Base-by-base conservation (phyloP, 2,113 vertebrate genomes). In the Aythya baeri region DNA sequence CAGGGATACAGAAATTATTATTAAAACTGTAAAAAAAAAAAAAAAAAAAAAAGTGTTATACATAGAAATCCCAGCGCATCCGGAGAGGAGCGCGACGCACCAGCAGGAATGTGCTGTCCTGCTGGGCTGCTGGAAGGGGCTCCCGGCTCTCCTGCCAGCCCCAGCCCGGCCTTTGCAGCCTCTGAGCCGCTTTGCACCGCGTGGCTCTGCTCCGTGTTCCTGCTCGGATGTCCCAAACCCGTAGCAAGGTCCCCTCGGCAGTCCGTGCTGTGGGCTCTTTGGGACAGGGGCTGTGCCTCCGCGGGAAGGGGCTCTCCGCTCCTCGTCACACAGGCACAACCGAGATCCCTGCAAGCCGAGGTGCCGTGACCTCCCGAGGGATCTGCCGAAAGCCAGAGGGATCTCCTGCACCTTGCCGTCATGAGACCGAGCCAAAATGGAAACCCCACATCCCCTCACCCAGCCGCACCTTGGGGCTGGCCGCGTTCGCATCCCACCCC, bases 381-480 rank as follows among this genome's bases (percentile, higher is more conserved):
- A 34, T 61, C 38, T 0, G 34, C 38, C 36, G 2, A 67, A 58
- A 72, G 62, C 83, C 2, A 41, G 41, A 41, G 41, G 41, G 41
- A 20, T 34, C 27, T 46, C 68, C 71, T 25, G 50, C 7, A 7
- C 2, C 52, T 68, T 10, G 57, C 66, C 68, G 55, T 46, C 4
- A 0, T 6, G 13, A 71, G 55, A 88, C 32, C 73, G 55, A 83
- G 78, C 34, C 61, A 79, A 78, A 84, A 68, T 86, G 86, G 83
- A 73, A 92, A 81, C 73, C 68, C 46, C 3, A 3, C 72, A 43
- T 73, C 70, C 61, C 80, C 26, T 49, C 38, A 70, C 49, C 43
- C 4, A 0, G 34, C 57, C 0, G 0, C 70, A 75, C 43, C 66
- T 85, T 7, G 1, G 82, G 61, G 55, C 2, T 1, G 22, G 54